Evolutionary conservation across 2,797 vertebrate species (phyloP).

Genomic region (Mormyrops attenuatus): DNA sequence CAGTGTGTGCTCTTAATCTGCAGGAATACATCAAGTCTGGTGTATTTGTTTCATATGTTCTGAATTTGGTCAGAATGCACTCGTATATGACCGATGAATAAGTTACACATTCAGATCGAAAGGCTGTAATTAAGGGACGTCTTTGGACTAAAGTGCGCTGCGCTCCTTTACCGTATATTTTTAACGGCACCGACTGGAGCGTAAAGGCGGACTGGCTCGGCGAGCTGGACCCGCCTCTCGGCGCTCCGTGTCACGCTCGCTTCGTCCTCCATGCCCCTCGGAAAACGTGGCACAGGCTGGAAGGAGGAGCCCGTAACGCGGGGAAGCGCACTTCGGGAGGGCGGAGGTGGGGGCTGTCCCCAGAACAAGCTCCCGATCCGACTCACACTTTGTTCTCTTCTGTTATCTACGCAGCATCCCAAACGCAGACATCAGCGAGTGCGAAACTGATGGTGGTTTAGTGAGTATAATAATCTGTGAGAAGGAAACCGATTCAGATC

Average conservation of each 20-base stretch:
- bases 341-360: neutral
- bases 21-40: neutral
- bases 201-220: neutral
- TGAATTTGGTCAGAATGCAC: neutral
- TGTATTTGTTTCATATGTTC: neutral
- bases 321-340: neutral
- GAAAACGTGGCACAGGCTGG: conserved; percentile 5
- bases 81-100: neutral
- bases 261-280: neutral
- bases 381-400: neutral
- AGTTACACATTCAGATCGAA: neutral
- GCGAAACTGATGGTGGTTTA: neutral
- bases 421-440: neutral
- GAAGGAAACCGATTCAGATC: neutral
- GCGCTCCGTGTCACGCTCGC: neutral
- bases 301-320: neutral
- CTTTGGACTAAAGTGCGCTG: neutral
- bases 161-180: neutral
- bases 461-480: conserved; percentile 1
- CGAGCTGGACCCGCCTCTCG: neutral
- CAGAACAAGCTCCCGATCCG: neutral
- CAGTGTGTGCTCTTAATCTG: neutral
- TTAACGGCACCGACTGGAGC: neutral
- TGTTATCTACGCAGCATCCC: conserved; percentile 15
- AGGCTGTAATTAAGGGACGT: neutral